A percentile compares a stretch with the other conserved stretches of the same genome.
Conservation (phyloP, 2,113 vertebrate species). For the Hystrix cristata region DNA sequence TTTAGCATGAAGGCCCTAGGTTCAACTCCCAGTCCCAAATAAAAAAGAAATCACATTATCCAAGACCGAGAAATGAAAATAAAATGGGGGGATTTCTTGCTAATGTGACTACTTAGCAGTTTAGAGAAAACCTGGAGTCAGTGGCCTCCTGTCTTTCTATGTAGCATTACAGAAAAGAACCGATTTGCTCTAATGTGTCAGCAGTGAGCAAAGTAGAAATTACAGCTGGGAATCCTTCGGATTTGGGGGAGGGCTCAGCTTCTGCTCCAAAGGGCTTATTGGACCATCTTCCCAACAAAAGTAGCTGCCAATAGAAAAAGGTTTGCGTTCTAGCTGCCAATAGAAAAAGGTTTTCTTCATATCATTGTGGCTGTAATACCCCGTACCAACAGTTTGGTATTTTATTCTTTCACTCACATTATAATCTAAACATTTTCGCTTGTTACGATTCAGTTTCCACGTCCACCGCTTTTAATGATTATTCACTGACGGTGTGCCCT, state of each 20-base stretch:
- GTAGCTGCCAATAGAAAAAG: neutral
- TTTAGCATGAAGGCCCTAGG: neutral
- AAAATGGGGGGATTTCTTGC: neutral
- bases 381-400: neutral
- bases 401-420: neutral
- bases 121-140: neutral
- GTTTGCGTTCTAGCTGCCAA: neutral
- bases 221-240: neutral
- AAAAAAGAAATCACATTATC: neutral
- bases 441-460: neutral
- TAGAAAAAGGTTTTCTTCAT: neutral
- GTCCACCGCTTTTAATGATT: neutral
- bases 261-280: neutral
- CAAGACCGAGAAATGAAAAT: neutral
- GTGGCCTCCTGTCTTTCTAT: neutral
- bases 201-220: neutral
- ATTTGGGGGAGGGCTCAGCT: neutral
- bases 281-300: neutral
- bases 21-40: neutral
- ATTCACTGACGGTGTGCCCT: neutral
- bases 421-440: neutral
- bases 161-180: neutral
- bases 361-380: neutral
- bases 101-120: neutral
- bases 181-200: neutral